Evolutionary conservation across 2,888 invertebrate genomes (phyloP).

Genomic region (Drosophila hawaiiensis): DNA sequence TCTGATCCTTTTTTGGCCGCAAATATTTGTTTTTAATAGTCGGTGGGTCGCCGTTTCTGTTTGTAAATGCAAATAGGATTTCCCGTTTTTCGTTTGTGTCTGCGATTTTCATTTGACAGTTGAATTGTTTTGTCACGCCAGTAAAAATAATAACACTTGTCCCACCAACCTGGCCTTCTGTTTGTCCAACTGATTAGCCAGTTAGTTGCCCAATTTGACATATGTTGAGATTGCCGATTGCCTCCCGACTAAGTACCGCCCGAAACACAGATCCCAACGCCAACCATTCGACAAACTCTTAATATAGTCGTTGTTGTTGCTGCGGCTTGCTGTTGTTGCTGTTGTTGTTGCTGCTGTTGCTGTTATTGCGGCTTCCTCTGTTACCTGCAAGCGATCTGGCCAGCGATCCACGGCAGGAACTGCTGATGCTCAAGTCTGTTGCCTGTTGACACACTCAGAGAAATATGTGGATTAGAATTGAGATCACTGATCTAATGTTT

Average conservation of each 20-base stretch:
- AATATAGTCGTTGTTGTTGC: conserved; percentile 34
- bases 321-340: conserved; percentile 16
- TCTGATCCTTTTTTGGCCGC: conserved; percentile 77
- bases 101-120: conserved; percentile 66
- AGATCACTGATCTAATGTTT: background rate
- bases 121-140: conserved; percentile 56
- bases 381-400: conserved; percentile 42
- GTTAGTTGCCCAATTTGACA: conserved; percentile 81
- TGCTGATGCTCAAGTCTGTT: conserved; percentile 1
- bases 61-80: conserved; percentile 83
- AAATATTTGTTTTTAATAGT: conserved; percentile 84
- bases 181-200: conserved; percentile 76
- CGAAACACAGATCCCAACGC: conserved; percentile 18
- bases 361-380: conserved; percentile 26
- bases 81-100: conserved; percentile 50
- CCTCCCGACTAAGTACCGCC: conserved; percentile 5
- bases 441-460: background rate
- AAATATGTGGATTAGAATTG: background rate
- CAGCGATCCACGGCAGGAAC: conserved; percentile 11
- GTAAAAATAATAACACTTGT: conserved; percentile 83
- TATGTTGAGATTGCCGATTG: conserved; percentile 73
- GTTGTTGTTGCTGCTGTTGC: conserved; percentile 18
- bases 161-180: conserved; percentile 39
- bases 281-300: conserved; percentile 18
- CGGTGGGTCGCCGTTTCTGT: conserved; percentile 56